These are phyloP conservation scores for Glaucomys volans DNA, from an alignment of 2,113 vertebrate genomes.

Conservation along the genomic window DNA sequence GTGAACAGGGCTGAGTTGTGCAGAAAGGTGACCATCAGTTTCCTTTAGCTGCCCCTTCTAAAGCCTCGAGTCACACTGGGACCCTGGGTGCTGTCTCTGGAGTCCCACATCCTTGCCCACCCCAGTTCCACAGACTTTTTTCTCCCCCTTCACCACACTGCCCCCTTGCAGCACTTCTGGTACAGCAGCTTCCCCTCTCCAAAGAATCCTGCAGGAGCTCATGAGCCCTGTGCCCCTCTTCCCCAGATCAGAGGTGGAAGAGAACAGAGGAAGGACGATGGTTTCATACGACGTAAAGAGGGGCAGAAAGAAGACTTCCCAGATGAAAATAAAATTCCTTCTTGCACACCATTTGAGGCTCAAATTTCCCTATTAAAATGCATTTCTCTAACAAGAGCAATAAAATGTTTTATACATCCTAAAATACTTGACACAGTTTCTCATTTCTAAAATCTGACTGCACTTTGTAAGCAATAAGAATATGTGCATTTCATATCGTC, in stretches of 20 bases:
- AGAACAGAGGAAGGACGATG: background rate
- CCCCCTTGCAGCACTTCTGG: background rate
- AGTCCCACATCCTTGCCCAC: background rate
- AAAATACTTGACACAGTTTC: background rate
- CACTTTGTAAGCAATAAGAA: background rate
- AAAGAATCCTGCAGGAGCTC: background rate
- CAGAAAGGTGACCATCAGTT: background rate
- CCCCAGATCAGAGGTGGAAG: background rate
- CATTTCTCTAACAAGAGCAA: background rate
- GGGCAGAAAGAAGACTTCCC: background rate
- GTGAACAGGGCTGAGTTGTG: background rate
- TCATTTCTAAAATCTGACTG: background rate
- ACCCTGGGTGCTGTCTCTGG: too few relatives aligned
- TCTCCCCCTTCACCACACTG: rapidly evolving
- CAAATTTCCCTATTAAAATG: background rate
- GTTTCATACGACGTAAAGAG: too few relatives aligned
- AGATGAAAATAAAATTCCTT: background rate
- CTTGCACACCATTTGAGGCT: background rate
- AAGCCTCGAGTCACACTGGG: background rate
- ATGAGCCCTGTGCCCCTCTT: background rate
- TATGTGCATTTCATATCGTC: background rate
- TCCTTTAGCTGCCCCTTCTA: background rate
- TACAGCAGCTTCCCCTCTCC: background rate
- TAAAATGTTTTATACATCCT: background rate
- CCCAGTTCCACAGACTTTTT: background rate